Evolutionary conservation across 1,140 invertebrate genomes (phyloP), one percentile per base, ranked within the genome.

Genomic region (Sinonovacula constricta): DNA sequence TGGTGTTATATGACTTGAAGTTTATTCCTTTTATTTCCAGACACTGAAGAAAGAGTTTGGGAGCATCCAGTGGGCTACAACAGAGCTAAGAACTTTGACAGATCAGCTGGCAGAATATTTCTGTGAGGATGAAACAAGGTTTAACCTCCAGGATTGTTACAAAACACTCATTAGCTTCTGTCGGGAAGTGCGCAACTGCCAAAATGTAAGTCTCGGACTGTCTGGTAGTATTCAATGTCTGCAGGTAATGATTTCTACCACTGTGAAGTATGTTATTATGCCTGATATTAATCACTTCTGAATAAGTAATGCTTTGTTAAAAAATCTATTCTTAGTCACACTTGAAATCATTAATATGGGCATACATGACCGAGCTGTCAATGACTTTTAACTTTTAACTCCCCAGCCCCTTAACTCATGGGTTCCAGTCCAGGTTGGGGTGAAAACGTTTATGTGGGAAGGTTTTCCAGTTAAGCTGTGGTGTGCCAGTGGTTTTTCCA

Each of bases 61-160:
- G 36, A 53, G 76, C 12, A 76, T 87, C 24, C 84, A 83, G 30
- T 22, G 34, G 2, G 57, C 67, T 7, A 84, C 83, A 7, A 68
- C 80, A 49, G 80, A 84, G 49, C 68, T 87, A 68, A 75, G 81
- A 33, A 63, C 28, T 15, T 79, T 84, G 60, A 81, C 84, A 10
- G 78, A 81, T n/a, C 51, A 77, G n/a, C 69, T 87, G 51, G 84
- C 82, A 0, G 65, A 79, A 54, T 87, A 84, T 65, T 85, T 87
- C 74, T 85, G 86, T 80, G 86, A 87, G 65, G 57, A 81, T 10
- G 79, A 72, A 12, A 39, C 76, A 10, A 68, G 57, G 36, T 87
- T 87, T 76, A 82, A 84, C 56, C 80, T 87, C 31, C 86, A 85
- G 66, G 53, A 68, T 5, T 85, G 82, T 62, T 79, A 85, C 39